Evolutionary conservation across 2,797 vertebrate genomes (phyloP), one percentile per base, ranked within the genome.

Genomic region (Anomalospiza imberbis): DNA sequence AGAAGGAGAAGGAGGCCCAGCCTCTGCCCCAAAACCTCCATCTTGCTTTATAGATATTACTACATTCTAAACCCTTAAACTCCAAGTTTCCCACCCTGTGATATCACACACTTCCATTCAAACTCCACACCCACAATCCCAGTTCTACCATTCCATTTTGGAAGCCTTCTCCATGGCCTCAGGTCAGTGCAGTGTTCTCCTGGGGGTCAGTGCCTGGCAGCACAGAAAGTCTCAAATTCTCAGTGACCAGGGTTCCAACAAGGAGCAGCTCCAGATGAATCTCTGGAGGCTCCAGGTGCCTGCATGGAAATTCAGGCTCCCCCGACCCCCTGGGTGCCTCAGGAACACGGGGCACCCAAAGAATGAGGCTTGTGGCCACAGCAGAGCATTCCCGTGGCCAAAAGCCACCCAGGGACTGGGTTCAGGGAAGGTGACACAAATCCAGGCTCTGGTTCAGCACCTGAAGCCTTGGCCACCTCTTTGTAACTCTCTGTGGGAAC

Each of bases 321-420:
- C 25, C 32, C 6, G 15, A 7, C 10, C 34, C 50, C 40, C 6
- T 0, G 7, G 31, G 4, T 9, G 14, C n/a, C 32, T 36, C 6
- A 9, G 38, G 28, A 42, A 34, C 12, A 1, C 0, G 6, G 17
- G 29, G 6, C 47, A 83, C 24, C 34, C 14, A 0, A 7, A 17
- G 42, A 15, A 10, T 0, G 5, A 48, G 45, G 31, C 32, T 10
- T 3, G 21, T 17, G 70, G 65, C 25, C 53, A 31, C 20, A n/a
- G 63, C 54, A 72, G 36, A 58, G 4, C 34, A 29, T 28, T 32
- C 26, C 73, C 13, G 6, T 5, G 36, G 53, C 31, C 57, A 61
- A 45, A 65, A 66, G 10, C 18, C 58, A 13, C 40, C 7, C 25
- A 28, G 24, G 34, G 38, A 11, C 8, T 1, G 2, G 38, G 16